Evolutionary conservation across 2,888 invertebrate genomes (phyloP), one percentile per base, ranked within the genome.

Genomic region (Tetanocera ferruginea): DNA sequence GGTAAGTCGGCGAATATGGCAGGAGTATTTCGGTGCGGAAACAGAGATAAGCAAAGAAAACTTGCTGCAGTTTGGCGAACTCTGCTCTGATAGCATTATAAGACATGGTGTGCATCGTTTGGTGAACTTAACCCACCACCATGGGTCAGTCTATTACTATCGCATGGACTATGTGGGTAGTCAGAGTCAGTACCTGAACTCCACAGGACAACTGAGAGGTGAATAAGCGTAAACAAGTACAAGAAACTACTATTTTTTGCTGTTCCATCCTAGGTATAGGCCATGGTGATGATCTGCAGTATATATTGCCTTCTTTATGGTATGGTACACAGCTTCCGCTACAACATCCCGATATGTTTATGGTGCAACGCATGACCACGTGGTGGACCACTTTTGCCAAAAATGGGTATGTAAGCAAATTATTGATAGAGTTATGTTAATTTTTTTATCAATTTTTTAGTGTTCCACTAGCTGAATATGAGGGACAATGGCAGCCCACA

Each of bases 131-230:
- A 87, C 93, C 70, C 90, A 92, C 0, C 88, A 91, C 75, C 91
- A 90, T 0, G 88, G 89, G 0, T 34, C 79, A 0, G 92, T 93
- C 3, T 94, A 91, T 85, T 93, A 93, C 84, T 92, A 92, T 84
- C 88, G 91, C 80, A 93, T 93, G 82, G 90, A 91, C 34, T 93
- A 92, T 84, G 88, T 92, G 78, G 93, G 93, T 3, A 88, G 91
- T 79, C 90, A 90, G 80, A 92, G 93, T 81, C 85, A 90, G 73
- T 91, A 89, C 57, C 87, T 90, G 76, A 90, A 91, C 73, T 88
- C 89, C 0, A 86, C 87, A 9, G 91, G 91, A 0, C 89, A 89
- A 6, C 82, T 82, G 19, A 66, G 75, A 31, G 87, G 88, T 83
- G 37, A 64, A 67, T 57, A 31, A 19, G 51, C 14, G 31, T 34